A percentile compares a stretch with the other conserved stretches of the same genome.
Evolutionary conservation across 2,113 vertebrate species (phyloP).

Genomic region (Tonatia bakeri): DNA sequence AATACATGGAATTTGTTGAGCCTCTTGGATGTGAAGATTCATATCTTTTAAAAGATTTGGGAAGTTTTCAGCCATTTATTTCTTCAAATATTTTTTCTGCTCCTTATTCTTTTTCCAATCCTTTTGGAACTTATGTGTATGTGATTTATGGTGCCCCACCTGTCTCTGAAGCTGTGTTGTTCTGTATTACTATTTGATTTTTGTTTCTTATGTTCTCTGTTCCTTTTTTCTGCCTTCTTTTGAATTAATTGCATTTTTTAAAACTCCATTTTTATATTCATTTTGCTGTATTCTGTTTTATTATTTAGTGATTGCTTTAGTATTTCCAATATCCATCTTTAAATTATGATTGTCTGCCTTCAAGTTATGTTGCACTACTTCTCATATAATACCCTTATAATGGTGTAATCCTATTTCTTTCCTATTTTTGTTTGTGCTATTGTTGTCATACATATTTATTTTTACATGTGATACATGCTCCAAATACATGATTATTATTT

Average conservation of each 20-base stretch:
- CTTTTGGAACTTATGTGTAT: too few relatives aligned
- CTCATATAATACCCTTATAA: neutral
- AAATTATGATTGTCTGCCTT: neutral
- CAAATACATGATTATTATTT: neutral
- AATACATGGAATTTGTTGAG: neutral
- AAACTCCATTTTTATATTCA: neutral
- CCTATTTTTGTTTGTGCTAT: neutral
- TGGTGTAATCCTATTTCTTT: neutral
- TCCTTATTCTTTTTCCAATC: too few relatives aligned
- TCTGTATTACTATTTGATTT: neutral
- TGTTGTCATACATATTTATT: neutral
- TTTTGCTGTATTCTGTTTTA: neutral
- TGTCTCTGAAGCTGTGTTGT: neutral
- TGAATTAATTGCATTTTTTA: neutral
- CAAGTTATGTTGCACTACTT: neutral
- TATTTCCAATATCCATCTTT: neutral
- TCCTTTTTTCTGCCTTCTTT: neutral
- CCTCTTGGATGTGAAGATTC: neutral
- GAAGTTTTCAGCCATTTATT: neutral
- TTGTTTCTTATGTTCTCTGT: neutral
- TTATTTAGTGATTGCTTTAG: neutral
- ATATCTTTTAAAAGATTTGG: neutral
- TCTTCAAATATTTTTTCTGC: too few relatives aligned
- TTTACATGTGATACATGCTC: neutral
- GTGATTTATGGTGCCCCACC: neutral